phyloP scores from a whole-genome alignment of 2,113 vertebrate genomes.

The Jaculus jaculus region DNA sequence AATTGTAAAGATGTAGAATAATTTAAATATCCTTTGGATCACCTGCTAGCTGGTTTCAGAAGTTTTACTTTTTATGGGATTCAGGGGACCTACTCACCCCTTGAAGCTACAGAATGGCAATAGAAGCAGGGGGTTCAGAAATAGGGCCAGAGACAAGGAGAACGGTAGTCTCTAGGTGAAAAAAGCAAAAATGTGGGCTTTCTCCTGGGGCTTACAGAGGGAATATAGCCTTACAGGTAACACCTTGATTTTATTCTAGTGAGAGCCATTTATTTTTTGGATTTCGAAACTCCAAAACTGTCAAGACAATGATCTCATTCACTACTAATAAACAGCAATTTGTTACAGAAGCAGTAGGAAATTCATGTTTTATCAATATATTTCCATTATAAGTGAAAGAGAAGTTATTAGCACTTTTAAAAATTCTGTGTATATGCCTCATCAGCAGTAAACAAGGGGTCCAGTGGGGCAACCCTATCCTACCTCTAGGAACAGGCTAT shows the following conservation, averaged over 20 bases:
- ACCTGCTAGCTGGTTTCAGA: neutral
- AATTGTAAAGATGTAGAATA: conserved; percentile 17
- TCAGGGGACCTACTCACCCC: neutral
- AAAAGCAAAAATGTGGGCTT: neutral
- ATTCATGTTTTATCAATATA: neutral
- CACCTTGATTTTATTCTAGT: neutral
- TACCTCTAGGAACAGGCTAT: neutral
- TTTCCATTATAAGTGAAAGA: conserved; percentile 8
- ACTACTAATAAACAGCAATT: neutral
- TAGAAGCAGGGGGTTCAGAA: neutral
- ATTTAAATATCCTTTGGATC: neutral
- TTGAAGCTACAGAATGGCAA: neutral
- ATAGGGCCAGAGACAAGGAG: neutral
- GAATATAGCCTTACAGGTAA: neutral
- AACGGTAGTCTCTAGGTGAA: neutral
- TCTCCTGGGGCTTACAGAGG: neutral
- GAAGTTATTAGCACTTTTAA: neutral
- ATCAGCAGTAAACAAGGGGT: neutral
- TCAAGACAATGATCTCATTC: neutral
- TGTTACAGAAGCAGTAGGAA: neutral
- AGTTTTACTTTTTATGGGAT: conserved; percentile 24
- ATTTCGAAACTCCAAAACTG: neutral
- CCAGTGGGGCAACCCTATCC: neutral
- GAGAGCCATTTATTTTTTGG: neutral
- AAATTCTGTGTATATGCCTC: neutral